A percentile compares a stretch with the other conserved stretches of the same genome.
phyloP scores from a whole-genome alignment of 2,797 vertebrate genomes.

The Acipenser transmontanus region DNA sequence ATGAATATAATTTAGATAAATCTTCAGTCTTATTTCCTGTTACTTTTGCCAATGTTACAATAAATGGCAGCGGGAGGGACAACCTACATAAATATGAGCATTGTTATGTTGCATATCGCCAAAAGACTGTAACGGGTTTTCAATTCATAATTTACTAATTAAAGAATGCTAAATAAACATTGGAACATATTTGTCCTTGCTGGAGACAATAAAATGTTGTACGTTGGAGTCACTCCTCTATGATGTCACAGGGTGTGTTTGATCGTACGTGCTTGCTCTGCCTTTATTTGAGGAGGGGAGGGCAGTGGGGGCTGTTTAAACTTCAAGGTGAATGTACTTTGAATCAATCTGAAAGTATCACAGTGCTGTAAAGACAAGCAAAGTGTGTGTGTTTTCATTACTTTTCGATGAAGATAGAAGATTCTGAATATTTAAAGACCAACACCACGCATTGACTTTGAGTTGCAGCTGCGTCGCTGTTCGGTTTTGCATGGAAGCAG shows the following conservation, averaged over 20 bases:
- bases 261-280: constrained; percentile 46
- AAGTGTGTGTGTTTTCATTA: too few relatives aligned
- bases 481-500: too few relatives aligned
- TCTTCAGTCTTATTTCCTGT: too few relatives aligned
- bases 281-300: constrained; percentile 32
- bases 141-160: too few relatives aligned
- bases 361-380: too few relatives aligned
- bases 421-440: too few relatives aligned
- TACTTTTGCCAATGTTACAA: background rate
- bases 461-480: background rate
- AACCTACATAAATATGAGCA: too few relatives aligned
- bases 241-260: constrained; percentile 57
- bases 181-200: background rate
- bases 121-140: too few relatives aligned
- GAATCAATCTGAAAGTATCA: constrained; percentile 7
- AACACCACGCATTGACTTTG: too few relatives aligned
- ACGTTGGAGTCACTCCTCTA: constrained; percentile 27
- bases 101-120: too few relatives aligned
- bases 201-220: constrained; percentile 37
- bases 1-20: too few relatives aligned
- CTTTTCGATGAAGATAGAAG: too few relatives aligned
- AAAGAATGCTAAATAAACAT: constrained; percentile 18
- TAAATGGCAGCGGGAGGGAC: background rate
- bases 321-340: constrained; percentile 45
- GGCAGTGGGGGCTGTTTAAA: constrained; percentile 43